Evolutionary conservation across 1,140 invertebrate species (phyloP).

Genomic region (Penaeus vannamei): DNA sequence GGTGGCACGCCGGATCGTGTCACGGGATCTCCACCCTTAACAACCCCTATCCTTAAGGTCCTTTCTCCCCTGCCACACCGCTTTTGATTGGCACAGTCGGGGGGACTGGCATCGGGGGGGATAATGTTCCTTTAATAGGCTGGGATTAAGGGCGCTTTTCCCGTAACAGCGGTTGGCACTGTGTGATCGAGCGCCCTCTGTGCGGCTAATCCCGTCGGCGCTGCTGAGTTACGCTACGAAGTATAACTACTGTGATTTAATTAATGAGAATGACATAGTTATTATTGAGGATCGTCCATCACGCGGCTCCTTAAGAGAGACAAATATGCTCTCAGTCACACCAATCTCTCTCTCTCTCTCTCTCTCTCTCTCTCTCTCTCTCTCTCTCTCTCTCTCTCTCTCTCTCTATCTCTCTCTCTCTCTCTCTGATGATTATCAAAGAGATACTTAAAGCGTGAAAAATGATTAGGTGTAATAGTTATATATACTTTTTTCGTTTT

Average conservation of each 20-base stretch:
- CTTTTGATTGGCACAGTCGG: too few species aligned
- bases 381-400: too few species aligned
- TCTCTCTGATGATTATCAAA: too few species aligned
- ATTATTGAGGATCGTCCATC: constrained; percentile 16
- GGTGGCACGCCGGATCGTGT: constrained; percentile 8
- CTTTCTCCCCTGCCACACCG: neutral
- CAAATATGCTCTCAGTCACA: neutral
- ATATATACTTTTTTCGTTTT: too few species aligned
- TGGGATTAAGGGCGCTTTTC: constrained; percentile 2
- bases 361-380: neutral
- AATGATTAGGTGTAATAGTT: too few species aligned
- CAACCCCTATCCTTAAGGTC: neutral
- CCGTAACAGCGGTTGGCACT: constrained; percentile 18
- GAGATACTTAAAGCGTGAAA: too few species aligned
- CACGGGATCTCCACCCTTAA: neutral
- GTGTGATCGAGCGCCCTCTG: constrained; percentile 31
- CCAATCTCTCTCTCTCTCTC: neutral
- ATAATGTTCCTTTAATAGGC: neutral
- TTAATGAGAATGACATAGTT: constrained; percentile 45
- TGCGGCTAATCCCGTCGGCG: constrained; percentile 30
- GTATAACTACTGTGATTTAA: constrained; percentile 38
- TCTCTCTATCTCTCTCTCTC: constrained; percentile 7
- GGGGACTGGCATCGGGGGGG: constrained; percentile 33
- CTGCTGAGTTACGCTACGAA: constrained; percentile 42
- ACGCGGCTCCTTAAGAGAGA: neutral